These are phyloP conservation scores for Pemphredon lugubris DNA, from an alignment of 2,888 invertebrate species.

Conservation along the genomic window DNA sequence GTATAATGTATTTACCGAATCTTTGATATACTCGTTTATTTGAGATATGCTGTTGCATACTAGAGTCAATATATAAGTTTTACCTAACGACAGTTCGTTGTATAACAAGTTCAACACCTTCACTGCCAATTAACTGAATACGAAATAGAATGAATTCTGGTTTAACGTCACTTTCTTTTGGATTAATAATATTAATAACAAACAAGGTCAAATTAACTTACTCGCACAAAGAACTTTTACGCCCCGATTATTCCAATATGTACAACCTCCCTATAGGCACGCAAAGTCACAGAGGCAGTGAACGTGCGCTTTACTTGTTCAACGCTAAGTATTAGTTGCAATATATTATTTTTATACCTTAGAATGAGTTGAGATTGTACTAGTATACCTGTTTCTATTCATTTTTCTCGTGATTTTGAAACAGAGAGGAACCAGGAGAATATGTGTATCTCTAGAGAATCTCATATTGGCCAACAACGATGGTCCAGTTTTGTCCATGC, in stretches of 20 bases:
- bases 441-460: slow-evolving; percentile 51
- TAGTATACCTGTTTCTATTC: slow-evolving; percentile 20
- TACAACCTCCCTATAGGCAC: slow-evolving; percentile 6
- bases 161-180: slow-evolving; percentile 21
- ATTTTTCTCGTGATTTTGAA: slow-evolving; percentile 19
- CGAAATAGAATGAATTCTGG: slow-evolving; percentile 20
- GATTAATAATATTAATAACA: slow-evolving; percentile 10
- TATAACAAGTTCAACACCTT: slow-evolving; percentile 49
- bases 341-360: slow-evolving; percentile 25
- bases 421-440: slow-evolving; percentile 27
- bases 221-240: slow-evolving; percentile 45
- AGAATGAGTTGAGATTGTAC: slow-evolving; percentile 17
- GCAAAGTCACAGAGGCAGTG: slow-evolving; percentile 54
- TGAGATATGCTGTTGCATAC: slow-evolving; percentile 42
- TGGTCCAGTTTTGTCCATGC: slow-evolving; percentile 45
- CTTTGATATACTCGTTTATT: slow-evolving; percentile 51
- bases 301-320: slow-evolving; percentile 41
- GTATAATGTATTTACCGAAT: slow-evolving; percentile 38
- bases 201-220: slow-evolving; percentile 6
- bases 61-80: slow-evolving; percentile 36
- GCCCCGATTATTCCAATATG: slow-evolving; percentile 22
- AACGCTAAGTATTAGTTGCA: slow-evolving; percentile 8
- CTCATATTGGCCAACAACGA: slow-evolving; percentile 34
- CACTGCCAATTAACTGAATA: slow-evolving; percentile 53
- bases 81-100: slow-evolving; percentile 39